Percentiles rank a stretch among this genome's conserved stretches.
Evolutionary conservation across 2,888 invertebrate genomes (phyloP).

Genomic region (Alviniconcha strummeri): DNA sequence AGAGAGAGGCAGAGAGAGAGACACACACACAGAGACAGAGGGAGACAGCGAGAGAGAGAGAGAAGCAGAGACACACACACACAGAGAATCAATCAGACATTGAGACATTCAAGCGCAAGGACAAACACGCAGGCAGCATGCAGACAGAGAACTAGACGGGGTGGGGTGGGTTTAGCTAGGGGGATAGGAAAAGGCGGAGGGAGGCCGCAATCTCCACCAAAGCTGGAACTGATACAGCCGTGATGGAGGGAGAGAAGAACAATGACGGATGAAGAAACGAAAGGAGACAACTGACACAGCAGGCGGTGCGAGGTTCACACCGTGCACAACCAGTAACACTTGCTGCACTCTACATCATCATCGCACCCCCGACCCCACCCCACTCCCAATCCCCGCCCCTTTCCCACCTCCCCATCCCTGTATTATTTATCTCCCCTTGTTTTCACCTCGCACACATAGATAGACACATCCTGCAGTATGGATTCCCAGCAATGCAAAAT

Average conservation of each 20-base stretch:
- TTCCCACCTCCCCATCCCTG: background rate
- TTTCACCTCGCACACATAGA: background rate
- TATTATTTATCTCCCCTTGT: background rate
- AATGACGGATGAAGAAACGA: background rate
- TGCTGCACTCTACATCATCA: too few species aligned
- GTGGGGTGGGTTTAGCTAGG: background rate
- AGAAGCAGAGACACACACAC: background rate
- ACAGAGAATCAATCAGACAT: background rate
- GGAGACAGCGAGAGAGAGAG: background rate
- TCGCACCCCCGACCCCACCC: background rate
- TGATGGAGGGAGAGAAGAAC: background rate
- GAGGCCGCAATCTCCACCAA: background rate
- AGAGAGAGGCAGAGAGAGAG: conserved; percentile 3
- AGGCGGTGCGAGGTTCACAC: too few species aligned
- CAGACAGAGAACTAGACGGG: background rate
- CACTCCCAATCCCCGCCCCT: background rate
- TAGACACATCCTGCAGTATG: too few species aligned
- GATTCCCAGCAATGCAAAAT: too few species aligned
- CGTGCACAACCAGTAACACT: too few species aligned
- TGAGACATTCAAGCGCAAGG: background rate
- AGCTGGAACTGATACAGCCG: too few species aligned
- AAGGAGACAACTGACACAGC: background rate
- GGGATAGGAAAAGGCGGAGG: background rate
- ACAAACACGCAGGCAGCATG: background rate
- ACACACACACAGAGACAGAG: background rate